These are phyloP conservation scores for Anthopleura sola DNA, from an alignment of 64 coral and sea anemone genomes.

Conservation along the genomic window DNA sequence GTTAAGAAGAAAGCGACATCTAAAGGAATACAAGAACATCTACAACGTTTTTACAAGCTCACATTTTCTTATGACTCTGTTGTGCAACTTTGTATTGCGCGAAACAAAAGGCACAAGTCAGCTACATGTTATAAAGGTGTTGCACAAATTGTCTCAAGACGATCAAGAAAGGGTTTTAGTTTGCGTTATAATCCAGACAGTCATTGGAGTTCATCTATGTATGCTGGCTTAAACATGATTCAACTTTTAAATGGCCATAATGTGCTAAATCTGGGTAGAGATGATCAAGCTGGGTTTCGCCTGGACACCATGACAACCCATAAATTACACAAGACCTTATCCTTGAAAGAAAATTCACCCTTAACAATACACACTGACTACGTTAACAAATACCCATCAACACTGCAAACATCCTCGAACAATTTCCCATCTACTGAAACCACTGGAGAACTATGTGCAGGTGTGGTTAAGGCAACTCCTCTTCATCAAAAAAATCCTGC, in stretches of 20 bases:
- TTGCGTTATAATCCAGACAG: conserved; percentile 49
- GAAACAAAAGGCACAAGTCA: conserved; percentile 40
- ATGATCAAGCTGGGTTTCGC: conserved; percentile 77
- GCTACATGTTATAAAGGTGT: conserved; percentile 41
- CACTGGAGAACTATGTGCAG: conserved; percentile 24
- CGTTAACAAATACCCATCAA: conserved; percentile 52
- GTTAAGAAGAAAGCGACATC: conserved; percentile 44
- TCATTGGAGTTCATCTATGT: conserved; percentile 58
- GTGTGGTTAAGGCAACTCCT: conserved; percentile 21
- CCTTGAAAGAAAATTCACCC: conserved; percentile 5
- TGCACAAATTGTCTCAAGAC: conserved; percentile 33
- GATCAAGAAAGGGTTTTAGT: conserved; percentile 62
- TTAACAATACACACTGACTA: conserved; percentile 54
- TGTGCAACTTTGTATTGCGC: conserved; percentile 57
- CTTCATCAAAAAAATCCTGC: conserved; percentile 31
- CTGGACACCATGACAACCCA: conserved; percentile 53
- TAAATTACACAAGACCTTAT: conserved; percentile 37
- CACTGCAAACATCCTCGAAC: conserved; percentile 56
- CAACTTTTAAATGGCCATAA: conserved; percentile 40
- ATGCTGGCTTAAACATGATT: conserved; percentile 21
- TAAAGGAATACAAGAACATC: conserved; percentile 43
- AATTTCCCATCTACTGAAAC: conserved; percentile 31
- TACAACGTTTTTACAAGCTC: conserved; percentile 15
- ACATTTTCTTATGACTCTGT: conserved; percentile 48
- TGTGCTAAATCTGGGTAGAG: conserved; percentile 31